Base-by-base conservation (phyloP, 2,113 vertebrate genomes). In the Caloenas nicobarica region DNA sequence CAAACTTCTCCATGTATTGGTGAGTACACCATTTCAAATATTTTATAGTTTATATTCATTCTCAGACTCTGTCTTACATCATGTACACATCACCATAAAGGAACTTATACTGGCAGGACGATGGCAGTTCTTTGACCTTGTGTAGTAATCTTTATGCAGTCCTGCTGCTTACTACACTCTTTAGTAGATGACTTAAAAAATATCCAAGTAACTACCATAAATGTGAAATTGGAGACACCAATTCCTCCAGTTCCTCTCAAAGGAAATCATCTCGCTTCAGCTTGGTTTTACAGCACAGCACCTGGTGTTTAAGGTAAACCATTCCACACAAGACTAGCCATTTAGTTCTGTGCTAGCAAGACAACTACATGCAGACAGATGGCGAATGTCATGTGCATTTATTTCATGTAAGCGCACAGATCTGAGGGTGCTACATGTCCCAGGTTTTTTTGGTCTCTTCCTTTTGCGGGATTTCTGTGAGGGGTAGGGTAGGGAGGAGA, bases 391-490 rank as follows among this genome's bases (percentile, higher is more conserved):
- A 28, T 3, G 8, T 22, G 13, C 13, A 29, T 79, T 84, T 36
- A 1, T 19, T 40, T 72, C 13, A 12, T 0, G 0, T 13, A 10
- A 28, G 24, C 31, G 42, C 17, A 7, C 10, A 65, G 50, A 64
- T 8, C 15, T 22, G 53, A 68, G 46, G 6, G 6, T 83, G 36
- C 18, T 61, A 1, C 4, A n/a, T 17, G 11, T 44, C 34, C 10
- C 13, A 4, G 1, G 2, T 28, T 21, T 36, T 46, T n/a, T 66
- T 40, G 1, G 3, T 24, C 4, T 74, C 17, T 79, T 79, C 86
- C 26, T 44, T 44, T 44, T 44, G 44, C 18, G 17, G 17, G 44
- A 44, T 44, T 44, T 79, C 31, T 58, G 10, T 38, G 15, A 76
- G n/a, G 11, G 21, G 21, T 2, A 12, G 1, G 1, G 5, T 9